Evolutionary conservation across 2,888 invertebrate genomes (phyloP), one percentile per base, ranked within the genome.

Genomic region (Agriopis marginaria): DNA sequence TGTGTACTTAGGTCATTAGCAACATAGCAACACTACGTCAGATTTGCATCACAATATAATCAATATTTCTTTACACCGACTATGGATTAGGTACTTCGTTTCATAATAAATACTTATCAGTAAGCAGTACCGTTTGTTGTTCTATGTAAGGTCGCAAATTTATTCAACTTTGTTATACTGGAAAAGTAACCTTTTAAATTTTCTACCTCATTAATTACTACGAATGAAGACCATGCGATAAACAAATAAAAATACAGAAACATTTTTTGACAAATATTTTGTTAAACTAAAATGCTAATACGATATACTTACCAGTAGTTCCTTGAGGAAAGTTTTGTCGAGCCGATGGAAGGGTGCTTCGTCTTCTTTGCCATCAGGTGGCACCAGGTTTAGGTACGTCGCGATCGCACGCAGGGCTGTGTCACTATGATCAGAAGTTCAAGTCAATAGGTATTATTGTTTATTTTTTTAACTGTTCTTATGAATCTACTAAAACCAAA

Each of bases 321-420:
- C 99, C 63, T 97, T 95, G 4, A 99, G 95, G 83, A 98, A 98
- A 6, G 96, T 95, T 77, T 96, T 96, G 83, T 98, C 97, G n/a
- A 96, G 86, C 61, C 97, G 95, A 84, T 97, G 97, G 97, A 97
- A 97, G 39, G 96, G 95, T 54, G 95, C 95, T 66, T 96, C 95
- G 0, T 95, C 87, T 78, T 96, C 96, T 73, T 96, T 96, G 17
- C 96, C 96, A 66, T 95, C 93, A 0, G 96, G 94, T 0, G 99
- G 98, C 7, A 99, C 96, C 53, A 99, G 94, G 88, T 98, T 97
- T 71, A 99, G 90, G 83, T 98, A 97, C 3, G 97, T 97, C 0
- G 98, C 98, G 63, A 99, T 97, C 9, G 97, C 96, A 75, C 97
- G 96, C 7, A 99, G 92, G 3, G 94, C 94, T 77, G 97, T 97